Conservation (phyloP, 2,113 vertebrate species). For the Odobenus rosmarus region DNA sequence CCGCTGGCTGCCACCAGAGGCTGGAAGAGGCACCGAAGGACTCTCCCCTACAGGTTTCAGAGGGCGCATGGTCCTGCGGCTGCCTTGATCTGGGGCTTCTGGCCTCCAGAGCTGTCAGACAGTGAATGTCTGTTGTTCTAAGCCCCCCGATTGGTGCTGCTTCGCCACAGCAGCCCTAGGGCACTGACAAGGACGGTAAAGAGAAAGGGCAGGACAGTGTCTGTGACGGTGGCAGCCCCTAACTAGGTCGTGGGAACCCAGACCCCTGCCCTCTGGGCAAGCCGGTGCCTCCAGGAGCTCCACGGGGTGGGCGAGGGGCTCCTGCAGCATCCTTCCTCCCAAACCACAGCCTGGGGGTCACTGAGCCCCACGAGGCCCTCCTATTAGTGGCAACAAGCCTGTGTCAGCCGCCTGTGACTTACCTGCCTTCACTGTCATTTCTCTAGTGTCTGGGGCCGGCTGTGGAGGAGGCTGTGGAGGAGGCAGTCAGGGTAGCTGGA, state of each 20-base stretch:
- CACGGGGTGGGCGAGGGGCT: no score
- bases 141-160: rapidly evolving
- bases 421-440: rapidly evolving
- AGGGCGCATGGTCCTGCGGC: rapidly evolving
- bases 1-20: no score
- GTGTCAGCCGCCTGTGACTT: no score
- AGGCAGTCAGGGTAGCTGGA: not conserved
- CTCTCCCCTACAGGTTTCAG: not conserved
- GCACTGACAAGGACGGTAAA: no score
- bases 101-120: not conserved
- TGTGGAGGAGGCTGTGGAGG: no score
- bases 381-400: not conserved
- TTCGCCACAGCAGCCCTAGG: not conserved
- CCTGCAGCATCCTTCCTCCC: not conserved
- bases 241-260: not conserved
- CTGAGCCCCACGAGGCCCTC: not conserved
- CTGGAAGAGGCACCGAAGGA: not conserved
- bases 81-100: not conserved
- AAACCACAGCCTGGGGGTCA: rapidly evolving
- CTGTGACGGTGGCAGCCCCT: not conserved
- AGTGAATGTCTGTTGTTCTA: not conserved
- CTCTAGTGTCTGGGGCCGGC: not conserved
- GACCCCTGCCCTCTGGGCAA: not conserved
- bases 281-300: not conserved
- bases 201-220: not conserved